These are phyloP conservation scores for Sphaerophoria rueppellii DNA, from an alignment of 2,888 invertebrate species.

Conservation along the genomic window DNA sequence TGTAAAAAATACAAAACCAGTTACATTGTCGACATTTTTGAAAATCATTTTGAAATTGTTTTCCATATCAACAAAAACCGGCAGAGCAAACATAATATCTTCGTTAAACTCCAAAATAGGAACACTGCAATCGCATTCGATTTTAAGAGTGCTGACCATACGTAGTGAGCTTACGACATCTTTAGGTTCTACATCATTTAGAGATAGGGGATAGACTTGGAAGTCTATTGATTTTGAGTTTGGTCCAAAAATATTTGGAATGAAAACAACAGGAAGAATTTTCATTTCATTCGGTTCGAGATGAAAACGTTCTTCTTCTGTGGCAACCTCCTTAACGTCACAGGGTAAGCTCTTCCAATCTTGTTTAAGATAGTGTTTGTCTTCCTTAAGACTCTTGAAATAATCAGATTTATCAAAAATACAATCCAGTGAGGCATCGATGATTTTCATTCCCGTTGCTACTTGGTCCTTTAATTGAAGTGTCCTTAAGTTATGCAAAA, in stretches of 20 bases:
- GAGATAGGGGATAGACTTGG: slow-evolving; percentile 76
- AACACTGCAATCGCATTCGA: slow-evolving; percentile 77
- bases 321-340: slow-evolving; percentile 78
- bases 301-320: slow-evolving; percentile 78
- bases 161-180: slow-evolving; percentile 75
- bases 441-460: slow-evolving; percentile 77
- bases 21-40: slow-evolving; percentile 75
- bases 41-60: slow-evolving; percentile 77
- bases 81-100: slow-evolving; percentile 74
- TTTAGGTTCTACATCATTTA: slow-evolving; percentile 13
- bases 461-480: slow-evolving; percentile 76
- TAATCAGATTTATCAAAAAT: slow-evolving; percentile 76
- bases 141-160: slow-evolving; percentile 76
- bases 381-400: slow-evolving; percentile 76
- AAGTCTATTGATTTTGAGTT: slow-evolving; percentile 76
- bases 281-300: slow-evolving; percentile 78
- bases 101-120: slow-evolving; percentile 76
- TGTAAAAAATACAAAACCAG: slow-evolving; percentile 78
- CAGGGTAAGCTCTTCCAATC: slow-evolving; percentile 79
- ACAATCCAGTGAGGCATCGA: slow-evolving; percentile 76
- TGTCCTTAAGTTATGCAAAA: slow-evolving; percentile 75
- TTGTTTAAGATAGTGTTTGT: slow-evolving; percentile 77
- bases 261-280: slow-evolving; percentile 77
- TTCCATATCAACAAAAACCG: slow-evolving; percentile 77
- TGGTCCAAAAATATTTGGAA: slow-evolving; percentile 78